A percentile compares a stretch with the other conserved stretches of the same genome.
Conservation (phyloP, 2,888 invertebrate genomes). For the Apotomis capreana region DNA sequence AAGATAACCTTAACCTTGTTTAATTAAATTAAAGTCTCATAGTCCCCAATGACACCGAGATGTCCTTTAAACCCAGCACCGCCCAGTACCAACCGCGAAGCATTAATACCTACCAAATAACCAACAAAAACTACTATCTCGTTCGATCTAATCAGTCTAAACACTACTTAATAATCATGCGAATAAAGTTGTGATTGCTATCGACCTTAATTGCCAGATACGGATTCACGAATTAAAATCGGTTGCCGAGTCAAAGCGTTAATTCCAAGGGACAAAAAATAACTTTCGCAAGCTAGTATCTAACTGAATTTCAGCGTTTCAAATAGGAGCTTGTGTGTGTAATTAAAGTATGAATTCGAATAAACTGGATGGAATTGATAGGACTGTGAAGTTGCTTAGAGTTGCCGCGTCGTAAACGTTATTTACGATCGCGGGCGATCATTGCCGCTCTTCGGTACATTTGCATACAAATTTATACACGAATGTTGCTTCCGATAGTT, state of each 20-base stretch:
- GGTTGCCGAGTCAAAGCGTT: slow-evolving; percentile 29
- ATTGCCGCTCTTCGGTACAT: slow-evolving; percentile 71
- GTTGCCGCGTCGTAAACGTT: slow-evolving; percentile 72
- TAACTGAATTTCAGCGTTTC: background rate
- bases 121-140: slow-evolving; percentile 41
- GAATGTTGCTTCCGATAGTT: slow-evolving; percentile 52
- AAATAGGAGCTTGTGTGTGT: background rate
- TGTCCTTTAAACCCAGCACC: slow-evolving; percentile 40
- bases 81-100: slow-evolving; percentile 63
- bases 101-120: slow-evolving; percentile 59
- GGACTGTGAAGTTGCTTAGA: slow-evolving; percentile 45
- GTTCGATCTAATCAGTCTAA: background rate
- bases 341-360: slow-evolving; percentile 1
- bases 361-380: background rate
- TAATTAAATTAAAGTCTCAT: slow-evolving; percentile 29
- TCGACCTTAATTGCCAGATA: background rate
- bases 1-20: slow-evolving; percentile 17
- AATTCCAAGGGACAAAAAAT: slow-evolving; percentile 23
- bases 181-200: background rate
- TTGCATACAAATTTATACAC: slow-evolving; percentile 78
- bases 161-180: background rate
- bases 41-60: slow-evolving; percentile 39
- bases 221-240: slow-evolving; percentile 7
- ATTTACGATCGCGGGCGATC: slow-evolving; percentile 74
- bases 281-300: slow-evolving; percentile 6